A percentile compares a stretch with the other conserved stretches of the same genome.
Conservation (phyloP, 2,888 invertebrate genomes). For the Diarsia brunnea region DNA sequence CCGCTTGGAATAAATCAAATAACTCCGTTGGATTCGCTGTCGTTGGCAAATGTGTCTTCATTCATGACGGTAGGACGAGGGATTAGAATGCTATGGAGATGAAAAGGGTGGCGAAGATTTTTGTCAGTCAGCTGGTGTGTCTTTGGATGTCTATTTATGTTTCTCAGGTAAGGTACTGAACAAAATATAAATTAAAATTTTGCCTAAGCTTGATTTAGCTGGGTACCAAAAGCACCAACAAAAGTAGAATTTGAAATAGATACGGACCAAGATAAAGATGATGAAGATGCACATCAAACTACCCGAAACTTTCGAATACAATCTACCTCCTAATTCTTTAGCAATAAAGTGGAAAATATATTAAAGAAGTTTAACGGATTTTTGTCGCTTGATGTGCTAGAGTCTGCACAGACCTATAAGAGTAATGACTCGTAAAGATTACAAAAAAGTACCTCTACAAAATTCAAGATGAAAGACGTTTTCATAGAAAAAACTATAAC, state of each 20-base stretch:
- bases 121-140: neutral
- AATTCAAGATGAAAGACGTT: neutral
- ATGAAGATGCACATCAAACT: too few species aligned
- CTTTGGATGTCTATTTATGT: neutral
- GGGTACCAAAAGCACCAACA: neutral
- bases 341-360: too few species aligned
- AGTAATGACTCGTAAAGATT: neutral
- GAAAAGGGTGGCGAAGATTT: constrained; percentile 48
- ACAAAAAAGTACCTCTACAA: neutral
- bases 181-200: neutral
- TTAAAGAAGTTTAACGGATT: too few species aligned
- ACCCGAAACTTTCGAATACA: too few species aligned
- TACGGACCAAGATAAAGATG: neutral
- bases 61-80: constrained; percentile 83
- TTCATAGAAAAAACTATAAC: constrained; percentile 5
- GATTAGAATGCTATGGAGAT: constrained; percentile 78
- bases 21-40: constrained; percentile 84
- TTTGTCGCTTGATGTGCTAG: too few species aligned
- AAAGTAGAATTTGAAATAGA: neutral
- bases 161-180: neutral
- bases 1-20: constrained; percentile 87
- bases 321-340: too few species aligned
- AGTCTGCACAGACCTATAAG: neutral
- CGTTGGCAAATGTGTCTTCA: constrained; percentile 90
- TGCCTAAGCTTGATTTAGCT: neutral